phyloP scores from a whole-genome alignment of 2,797 vertebrate species.

The Capromys pilorides region DNA sequence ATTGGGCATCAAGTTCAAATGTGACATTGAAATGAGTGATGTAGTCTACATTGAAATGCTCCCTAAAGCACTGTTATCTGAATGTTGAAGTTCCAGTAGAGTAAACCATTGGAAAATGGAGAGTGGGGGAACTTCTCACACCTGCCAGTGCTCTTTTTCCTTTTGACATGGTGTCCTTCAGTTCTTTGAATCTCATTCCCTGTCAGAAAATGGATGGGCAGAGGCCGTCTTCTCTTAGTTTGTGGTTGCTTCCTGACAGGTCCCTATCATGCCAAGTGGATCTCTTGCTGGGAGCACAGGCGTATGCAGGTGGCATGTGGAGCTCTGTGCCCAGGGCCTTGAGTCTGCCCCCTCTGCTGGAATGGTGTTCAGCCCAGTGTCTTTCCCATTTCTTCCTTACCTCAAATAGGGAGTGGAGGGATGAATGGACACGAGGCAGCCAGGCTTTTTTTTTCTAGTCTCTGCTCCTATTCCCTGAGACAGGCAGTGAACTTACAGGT shows the following conservation, averaged over 20 bases:
- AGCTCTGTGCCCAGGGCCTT: neutral
- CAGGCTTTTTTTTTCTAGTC: neutral
- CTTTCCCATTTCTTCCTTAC: neutral
- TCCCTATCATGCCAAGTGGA: neutral
- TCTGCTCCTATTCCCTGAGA: neutral
- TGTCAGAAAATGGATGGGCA: too few relatives aligned
- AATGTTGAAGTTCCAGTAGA: too few relatives aligned
- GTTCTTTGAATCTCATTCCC: neutral
- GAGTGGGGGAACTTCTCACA: neutral
- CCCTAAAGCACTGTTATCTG: neutral
- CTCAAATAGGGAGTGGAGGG: neutral
- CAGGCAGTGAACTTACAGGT: neutral
- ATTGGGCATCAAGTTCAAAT: neutral
- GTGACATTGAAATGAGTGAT: neutral
- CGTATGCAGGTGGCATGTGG: neutral
- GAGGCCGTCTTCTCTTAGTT: neutral
- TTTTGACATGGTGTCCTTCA: neutral
- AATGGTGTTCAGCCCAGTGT: neutral
- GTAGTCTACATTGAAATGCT: neutral
- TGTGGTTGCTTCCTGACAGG: too few relatives aligned
- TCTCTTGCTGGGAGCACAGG: too few relatives aligned
- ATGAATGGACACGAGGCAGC: neutral
- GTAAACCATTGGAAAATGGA: neutral
- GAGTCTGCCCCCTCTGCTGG: neutral
- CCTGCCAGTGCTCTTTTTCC: neutral